Conservation (phyloP, 2,888 invertebrate species). For the Hirtodrosophila histrioides region DNA sequence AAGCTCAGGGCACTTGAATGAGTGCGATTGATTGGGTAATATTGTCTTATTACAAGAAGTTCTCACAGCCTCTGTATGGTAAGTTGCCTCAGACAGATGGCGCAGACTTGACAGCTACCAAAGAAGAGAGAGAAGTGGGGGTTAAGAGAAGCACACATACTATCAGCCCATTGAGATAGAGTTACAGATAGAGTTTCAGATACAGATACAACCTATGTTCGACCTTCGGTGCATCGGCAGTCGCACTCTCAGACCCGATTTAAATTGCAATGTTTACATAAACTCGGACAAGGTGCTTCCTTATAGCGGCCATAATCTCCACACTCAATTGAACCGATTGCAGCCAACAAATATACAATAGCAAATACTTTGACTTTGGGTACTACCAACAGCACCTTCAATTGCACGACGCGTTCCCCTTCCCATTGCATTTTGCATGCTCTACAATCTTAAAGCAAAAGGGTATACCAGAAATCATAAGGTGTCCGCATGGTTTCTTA, state of each 20-base stretch:
- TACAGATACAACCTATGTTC: not conserved
- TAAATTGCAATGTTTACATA: conserved; percentile 66
- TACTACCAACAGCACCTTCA: conserved; percentile 11
- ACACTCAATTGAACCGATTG: conserved; percentile 49
- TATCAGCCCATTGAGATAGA: not conserved
- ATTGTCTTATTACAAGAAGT: conserved; percentile 36
- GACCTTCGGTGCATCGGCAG: conserved; percentile 33
- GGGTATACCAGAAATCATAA: too few species aligned
- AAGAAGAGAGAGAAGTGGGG: not conserved
- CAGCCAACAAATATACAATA: conserved; percentile 35
- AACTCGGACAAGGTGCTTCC: conserved; percentile 65
- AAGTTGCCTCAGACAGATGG: conserved; percentile 20
- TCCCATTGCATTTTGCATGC: too few species aligned
- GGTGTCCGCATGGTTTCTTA: too few species aligned
- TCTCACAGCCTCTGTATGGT: conserved; percentile 35
- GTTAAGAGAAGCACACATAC: too few species aligned
- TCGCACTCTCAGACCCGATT: conserved; percentile 16
- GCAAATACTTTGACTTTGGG: conserved; percentile 30
- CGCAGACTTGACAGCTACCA: conserved; percentile 18
- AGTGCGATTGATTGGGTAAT: conserved; percentile 5
- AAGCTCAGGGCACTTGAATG: too few species aligned
- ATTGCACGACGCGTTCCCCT: not conserved
- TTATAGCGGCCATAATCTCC: conserved; percentile 67
- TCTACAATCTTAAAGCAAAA: too few species aligned
- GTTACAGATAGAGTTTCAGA: not conserved